A percentile compares a stretch with the other conserved stretches of the same genome.
phyloP scores from a whole-genome alignment of 2,797 vertebrate genomes.

The Uromys caudimaculatus region DNA sequence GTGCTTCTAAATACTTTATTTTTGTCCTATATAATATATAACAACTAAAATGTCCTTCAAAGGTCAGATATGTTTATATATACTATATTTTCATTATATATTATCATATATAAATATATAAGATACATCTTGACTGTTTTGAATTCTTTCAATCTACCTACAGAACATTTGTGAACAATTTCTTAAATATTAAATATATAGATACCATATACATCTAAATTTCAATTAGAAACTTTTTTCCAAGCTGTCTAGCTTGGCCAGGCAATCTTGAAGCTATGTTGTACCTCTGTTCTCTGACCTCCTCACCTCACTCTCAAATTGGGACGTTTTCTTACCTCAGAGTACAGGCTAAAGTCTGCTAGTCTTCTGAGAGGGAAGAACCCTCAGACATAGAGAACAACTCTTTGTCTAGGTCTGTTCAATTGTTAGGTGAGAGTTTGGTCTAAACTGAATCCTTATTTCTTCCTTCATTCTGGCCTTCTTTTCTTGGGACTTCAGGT shows the following conservation, averaged over 20 bases:
- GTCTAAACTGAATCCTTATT: background rate
- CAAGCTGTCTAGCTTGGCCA: background rate
- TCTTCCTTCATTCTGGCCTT: background rate
- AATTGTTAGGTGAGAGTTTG: background rate
- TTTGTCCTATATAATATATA: background rate
- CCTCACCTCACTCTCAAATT: background rate
- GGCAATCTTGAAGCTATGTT: background rate
- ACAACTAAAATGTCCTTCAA: conserved; percentile 27
- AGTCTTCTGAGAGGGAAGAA: background rate
- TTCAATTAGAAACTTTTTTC: background rate
- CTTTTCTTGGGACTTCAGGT: background rate
- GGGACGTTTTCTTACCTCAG: background rate
- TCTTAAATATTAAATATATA: conserved; percentile 40
- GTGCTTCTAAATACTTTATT: conserved; percentile 34
- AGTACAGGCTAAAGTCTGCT: background rate
- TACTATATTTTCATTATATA: background rate
- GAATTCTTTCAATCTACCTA: background rate
- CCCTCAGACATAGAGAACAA: background rate
- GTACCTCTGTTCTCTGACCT: background rate
- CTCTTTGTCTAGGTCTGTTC: background rate
- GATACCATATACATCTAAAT: background rate
- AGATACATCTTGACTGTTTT: background rate
- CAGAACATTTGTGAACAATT: background rate
- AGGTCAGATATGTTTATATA: background rate
- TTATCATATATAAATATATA: background rate